These are phyloP conservation scores for Bovichtus diacanthus DNA, from an alignment of 2,797 vertebrate species.

Conservation along the genomic window DNA sequence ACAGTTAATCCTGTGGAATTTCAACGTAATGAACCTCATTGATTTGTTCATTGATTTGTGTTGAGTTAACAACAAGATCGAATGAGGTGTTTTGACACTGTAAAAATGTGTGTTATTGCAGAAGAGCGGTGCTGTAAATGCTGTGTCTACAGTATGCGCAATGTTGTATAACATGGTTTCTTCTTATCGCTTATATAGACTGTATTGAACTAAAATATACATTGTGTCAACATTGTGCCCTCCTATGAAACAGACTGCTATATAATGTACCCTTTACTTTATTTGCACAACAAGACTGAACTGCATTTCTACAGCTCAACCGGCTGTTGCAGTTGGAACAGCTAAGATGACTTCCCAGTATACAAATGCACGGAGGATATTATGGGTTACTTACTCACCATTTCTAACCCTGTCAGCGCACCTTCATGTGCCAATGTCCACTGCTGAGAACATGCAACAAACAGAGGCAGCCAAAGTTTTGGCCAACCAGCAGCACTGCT, in stretches of 20 bases:
- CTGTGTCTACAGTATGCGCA: conserved; percentile 11
- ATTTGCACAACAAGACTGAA: not conserved
- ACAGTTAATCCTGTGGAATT: conserved; percentile 75
- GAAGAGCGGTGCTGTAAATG: conserved; percentile 28
- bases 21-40: conserved; percentile 80
- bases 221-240: not conserved
- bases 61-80: conserved; percentile 73
- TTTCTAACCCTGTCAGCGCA: conserved; percentile 18
- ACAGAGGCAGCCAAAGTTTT: conserved; percentile 24
- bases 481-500: not conserved
- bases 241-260: not conserved
- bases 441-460: conserved; percentile 35
- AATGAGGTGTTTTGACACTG: conserved; percentile 76
- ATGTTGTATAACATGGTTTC: not conserved
- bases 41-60: conserved; percentile 79
- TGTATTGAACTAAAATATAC: not conserved
- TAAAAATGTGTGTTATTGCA: conserved; percentile 65
- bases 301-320: not conserved
- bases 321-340: not conserved
- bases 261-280: not conserved
- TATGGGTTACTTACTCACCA: not conserved
- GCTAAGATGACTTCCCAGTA: not conserved
- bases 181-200: not conserved
- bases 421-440: conserved; percentile 19
- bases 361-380: conserved; percentile 7